Base-by-base conservation (phyloP, 2,888 invertebrate genomes). In the Nematopogon swammerdamellus region DNA sequence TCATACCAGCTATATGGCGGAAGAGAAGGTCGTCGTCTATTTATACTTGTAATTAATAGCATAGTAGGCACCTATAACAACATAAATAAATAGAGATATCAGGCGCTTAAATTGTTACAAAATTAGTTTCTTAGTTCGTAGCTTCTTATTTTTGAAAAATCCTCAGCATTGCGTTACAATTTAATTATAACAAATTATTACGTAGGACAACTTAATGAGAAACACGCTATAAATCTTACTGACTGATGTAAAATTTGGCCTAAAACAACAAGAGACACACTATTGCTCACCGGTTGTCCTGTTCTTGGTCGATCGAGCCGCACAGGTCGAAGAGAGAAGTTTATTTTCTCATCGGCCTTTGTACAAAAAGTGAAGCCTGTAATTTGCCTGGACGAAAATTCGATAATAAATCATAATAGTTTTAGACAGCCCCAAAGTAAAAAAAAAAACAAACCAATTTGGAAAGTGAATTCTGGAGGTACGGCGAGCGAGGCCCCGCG, bases 381-480 rank as follows among this genome's bases (percentile, higher is more conserved):
- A 77, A 77, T 79, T 79, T 77, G 75, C 73, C 67, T 75, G 74
- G 73, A 76, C 74, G 76, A 77, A 77, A 76, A 77, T 77, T 77
- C 70, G 72, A 69, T 76, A 71, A 75, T 77, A 77, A 77, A 79
- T 79, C 76, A 77, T 76, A 72, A 77, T 77, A 79, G 79, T 77
- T 76, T 72, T 71, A 74, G 75, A 73, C 74, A 72, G 71, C 70
- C 66, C 65, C 8, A 8, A 25, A 25, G 25, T n/a, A 62, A 60
- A 67, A 64, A 74, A 77, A 77, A 73, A 76, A 71, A 70, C 74
- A 74, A 73, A 76, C 76, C 73, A 76, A 77, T 76, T 79, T 79
- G 72, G 75, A 79, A 79, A 79, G 79, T 77, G 76, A 77, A 77
- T 75, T 75, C 73, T 79, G 75, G n/a, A 73, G 79, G 75, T 72